Percentiles rank a stretch among this genome's conserved stretches.
These are phyloP conservation scores for Oreohelix idahoensis DNA, from an alignment of 1,140 invertebrate species.

Conservation along the genomic window DNA sequence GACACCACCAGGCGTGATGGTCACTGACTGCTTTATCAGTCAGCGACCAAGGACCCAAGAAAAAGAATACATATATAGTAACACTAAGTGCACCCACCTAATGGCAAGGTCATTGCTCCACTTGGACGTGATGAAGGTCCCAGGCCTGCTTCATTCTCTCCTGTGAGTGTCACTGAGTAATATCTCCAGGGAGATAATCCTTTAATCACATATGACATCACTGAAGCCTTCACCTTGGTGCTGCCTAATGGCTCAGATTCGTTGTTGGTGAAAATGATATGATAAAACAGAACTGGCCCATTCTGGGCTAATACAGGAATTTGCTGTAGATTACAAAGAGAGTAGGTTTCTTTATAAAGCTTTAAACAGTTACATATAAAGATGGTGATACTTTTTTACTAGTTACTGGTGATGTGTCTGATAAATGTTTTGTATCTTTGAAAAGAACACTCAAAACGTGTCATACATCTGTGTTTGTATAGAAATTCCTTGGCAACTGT, in stretches of 20 bases:
- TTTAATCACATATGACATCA: slow-evolving; percentile 21
- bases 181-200: slow-evolving; percentile 54
- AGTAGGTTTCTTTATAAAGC: too few species aligned
- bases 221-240: not conserved
- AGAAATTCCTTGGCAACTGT: too few species aligned
- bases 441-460: too few species aligned
- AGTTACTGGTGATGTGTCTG: too few species aligned
- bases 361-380: not conserved
- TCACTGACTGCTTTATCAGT: too few species aligned
- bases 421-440: too few species aligned
- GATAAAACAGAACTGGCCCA: slow-evolving; percentile 44
- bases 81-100: slow-evolving; percentile 25
- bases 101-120: slow-evolving; percentile 28
- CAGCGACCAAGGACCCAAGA: too few species aligned
- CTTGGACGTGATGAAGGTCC: slow-evolving; percentile 36
- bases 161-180: slow-evolving; percentile 51
- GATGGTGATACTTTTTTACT: too few species aligned
- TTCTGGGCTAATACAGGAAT: slow-evolving; percentile 35
- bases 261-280: slow-evolving; percentile 30
- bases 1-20: too few species aligned
- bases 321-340: slow-evolving; percentile 42
- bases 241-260: not conserved
- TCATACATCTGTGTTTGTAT: too few species aligned
- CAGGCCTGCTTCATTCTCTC: slow-evolving; percentile 51
- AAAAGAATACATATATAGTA: too few species aligned